Evolutionary conservation across 1,140 invertebrate species (phyloP).

Genomic region (Solenopsis fugax): DNA sequence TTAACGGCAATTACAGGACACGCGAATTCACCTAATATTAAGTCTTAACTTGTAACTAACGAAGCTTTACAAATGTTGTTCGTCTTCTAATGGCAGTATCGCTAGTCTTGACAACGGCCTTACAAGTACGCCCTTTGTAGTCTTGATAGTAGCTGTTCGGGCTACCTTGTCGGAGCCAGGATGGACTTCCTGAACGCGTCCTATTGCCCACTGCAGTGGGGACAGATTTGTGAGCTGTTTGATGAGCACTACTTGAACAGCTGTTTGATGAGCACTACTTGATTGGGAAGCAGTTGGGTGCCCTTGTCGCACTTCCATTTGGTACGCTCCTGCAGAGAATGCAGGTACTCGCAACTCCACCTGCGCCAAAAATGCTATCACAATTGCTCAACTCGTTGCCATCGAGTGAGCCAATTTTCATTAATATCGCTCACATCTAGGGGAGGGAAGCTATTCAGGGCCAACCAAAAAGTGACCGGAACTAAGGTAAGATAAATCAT

Average conservation of each 20-base stretch:
- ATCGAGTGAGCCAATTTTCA: slow-evolving; percentile 52
- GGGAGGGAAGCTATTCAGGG: slow-evolving; percentile 34
- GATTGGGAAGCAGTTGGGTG: neutral
- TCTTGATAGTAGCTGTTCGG: neutral
- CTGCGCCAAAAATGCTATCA: slow-evolving; percentile 80
- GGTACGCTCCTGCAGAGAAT: slow-evolving; percentile 70
- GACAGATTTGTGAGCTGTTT: neutral
- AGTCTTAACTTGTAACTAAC: no score
- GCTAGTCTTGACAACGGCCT: neutral
- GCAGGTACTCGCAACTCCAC: slow-evolving; percentile 80
- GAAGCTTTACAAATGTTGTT: no score
- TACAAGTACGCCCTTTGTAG: neutral
- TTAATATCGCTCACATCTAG: neutral
- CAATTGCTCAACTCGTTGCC: slow-evolving; percentile 67
- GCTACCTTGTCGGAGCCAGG: neutral
- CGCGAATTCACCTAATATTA: no score
- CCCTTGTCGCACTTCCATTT: slow-evolving; percentile 72
- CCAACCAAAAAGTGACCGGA: slow-evolving; percentile 78
- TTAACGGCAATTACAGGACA: no score
- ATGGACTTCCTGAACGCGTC: neutral
- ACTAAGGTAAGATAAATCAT: slow-evolving; percentile 65
- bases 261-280: neutral
- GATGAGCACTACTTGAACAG: neutral
- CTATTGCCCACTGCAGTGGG: neutral
- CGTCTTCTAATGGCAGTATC: neutral